phyloP scores from a whole-genome alignment of 2,797 vertebrate species.

The Darevskia mixta region DNA sequence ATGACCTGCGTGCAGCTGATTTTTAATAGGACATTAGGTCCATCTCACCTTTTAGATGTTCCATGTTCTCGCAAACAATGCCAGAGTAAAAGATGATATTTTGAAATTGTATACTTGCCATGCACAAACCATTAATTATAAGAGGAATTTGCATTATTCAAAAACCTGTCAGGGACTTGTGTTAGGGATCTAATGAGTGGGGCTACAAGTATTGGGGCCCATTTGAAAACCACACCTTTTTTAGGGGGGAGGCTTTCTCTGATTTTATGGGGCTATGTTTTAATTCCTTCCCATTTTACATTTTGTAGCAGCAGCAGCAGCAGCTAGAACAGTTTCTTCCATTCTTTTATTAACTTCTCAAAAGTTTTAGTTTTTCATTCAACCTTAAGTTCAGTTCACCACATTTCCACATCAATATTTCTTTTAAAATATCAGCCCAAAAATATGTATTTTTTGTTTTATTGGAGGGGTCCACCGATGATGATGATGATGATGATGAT shows the following conservation, averaged over 20 bases:
- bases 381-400: not conserved
- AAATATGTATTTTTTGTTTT: too few species aligned
- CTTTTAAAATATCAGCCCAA: not conserved
- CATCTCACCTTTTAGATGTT: slow-evolving; percentile 71
- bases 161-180: not conserved
- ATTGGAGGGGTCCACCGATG: too few species aligned
- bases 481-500: too few species aligned
- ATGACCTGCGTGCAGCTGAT: slow-evolving; percentile 58
- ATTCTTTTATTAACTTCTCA: not conserved
- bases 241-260: not conserved
- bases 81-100: slow-evolving; percentile 68
- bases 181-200: not conserved
- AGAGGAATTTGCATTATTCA: not conserved
- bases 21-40: slow-evolving; percentile 71
- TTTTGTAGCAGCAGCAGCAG: not conserved
- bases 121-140: slow-evolving; percentile 48
- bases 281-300: not conserved
- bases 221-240: not conserved
- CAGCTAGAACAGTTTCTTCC: not conserved
- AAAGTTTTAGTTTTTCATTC: not conserved
- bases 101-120: slow-evolving; percentile 60
- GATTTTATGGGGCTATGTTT: not conserved
- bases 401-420: not conserved
- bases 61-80: slow-evolving; percentile 75
- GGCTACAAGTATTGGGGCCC: too few species aligned